Evolutionary conservation across 2,797 vertebrate species (phyloP).

Genomic region (Diplodus sargus): DNA sequence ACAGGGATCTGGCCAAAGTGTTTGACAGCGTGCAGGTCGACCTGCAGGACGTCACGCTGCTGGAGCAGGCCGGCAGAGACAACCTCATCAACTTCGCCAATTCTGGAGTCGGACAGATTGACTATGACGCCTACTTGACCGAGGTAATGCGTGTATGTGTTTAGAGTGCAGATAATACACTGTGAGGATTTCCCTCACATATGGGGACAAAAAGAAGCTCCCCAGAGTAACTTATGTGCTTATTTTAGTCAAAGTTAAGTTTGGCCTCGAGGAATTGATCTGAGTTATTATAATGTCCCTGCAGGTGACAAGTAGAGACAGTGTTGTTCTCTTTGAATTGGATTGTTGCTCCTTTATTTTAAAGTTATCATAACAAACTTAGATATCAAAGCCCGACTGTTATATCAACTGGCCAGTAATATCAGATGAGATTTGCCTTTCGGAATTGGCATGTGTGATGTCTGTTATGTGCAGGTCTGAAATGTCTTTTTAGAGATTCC

Average conservation of each 20-base stretch:
- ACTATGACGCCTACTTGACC: constrained; percentile 86
- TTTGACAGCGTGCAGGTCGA: constrained; percentile 88
- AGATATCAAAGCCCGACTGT: too few relatives aligned
- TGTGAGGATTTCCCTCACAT: neutral
- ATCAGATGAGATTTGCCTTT: too few relatives aligned
- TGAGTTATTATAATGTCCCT: neutral
- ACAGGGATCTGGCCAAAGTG: constrained; percentile 84
- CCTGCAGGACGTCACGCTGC: constrained; percentile 85
- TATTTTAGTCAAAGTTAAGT: neutral
- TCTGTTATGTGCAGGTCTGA: too few relatives aligned
- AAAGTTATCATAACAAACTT: too few relatives aligned
- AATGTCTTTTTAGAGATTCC: too few relatives aligned
- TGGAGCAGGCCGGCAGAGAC: constrained; percentile 88
- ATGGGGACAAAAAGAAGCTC: neutral
- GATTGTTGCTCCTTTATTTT: too few relatives aligned
- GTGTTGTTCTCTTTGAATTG: too few relatives aligned
- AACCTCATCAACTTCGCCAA: constrained; percentile 89
- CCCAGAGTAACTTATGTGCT: neutral
- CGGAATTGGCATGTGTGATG: too few relatives aligned
- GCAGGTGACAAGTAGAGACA: too few relatives aligned
- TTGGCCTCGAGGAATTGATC: neutral
- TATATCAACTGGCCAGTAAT: too few relatives aligned
- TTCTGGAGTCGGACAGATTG: constrained; percentile 88
- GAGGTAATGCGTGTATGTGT: constrained; percentile 84
- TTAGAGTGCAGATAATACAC: too few relatives aligned